phyloP scores from a whole-genome alignment of 1,140 invertebrate genomes.

The Bombus fervidus region DNA sequence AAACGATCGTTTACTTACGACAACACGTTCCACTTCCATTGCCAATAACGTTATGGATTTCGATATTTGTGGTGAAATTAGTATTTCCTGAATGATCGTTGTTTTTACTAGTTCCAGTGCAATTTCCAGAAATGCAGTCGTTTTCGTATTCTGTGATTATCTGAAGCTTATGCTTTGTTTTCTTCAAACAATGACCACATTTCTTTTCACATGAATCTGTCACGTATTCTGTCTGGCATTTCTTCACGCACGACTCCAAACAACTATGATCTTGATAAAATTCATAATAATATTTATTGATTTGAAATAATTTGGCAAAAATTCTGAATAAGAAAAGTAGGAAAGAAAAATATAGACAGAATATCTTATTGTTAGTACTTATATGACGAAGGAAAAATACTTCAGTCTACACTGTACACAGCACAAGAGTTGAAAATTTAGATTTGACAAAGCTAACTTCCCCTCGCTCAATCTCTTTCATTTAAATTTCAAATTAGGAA shows the following conservation, averaged over 20 bases:
- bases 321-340: neutral
- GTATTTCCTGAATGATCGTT: conserved; percentile 1
- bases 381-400: neutral
- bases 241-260: conserved; percentile 66
- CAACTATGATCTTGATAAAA: conserved; percentile 48
- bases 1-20: conserved; percentile 29
- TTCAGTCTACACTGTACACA: neutral
- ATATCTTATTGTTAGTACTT: neutral
- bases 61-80: conserved; percentile 75
- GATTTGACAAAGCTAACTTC: neutral
- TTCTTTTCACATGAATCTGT: conserved; percentile 40
- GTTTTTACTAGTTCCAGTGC: neutral
- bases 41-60: conserved; percentile 72
- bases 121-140: conserved; percentile 59
- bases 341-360: neutral
- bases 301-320: conserved; percentile 5
- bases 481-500: no score
- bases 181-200: conserved; percentile 53
- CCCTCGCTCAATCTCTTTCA: neutral
- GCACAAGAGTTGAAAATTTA: neutral
- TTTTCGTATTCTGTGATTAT: conserved; percentile 69
- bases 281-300: neutral
- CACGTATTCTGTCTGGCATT: conserved; percentile 63
- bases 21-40: conserved; percentile 8
- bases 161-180: conserved; percentile 62